Base-by-base conservation (phyloP, 92 coral and sea anemone species). In the Epizoanthus ramosus region DNA sequence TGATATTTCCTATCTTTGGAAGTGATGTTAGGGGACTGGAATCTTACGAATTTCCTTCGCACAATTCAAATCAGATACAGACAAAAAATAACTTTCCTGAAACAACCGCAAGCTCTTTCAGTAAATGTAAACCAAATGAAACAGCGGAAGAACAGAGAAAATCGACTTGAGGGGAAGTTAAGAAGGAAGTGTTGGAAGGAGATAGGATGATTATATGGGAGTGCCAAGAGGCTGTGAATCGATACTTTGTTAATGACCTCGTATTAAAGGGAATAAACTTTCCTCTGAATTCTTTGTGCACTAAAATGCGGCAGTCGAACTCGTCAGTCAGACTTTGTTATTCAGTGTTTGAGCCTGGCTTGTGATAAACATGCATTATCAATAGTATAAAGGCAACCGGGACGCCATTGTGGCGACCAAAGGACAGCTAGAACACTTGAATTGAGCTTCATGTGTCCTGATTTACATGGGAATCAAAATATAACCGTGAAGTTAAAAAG, bases 61-160 rank as follows among this genome's bases (percentile, higher is more conserved):
- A 5, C 57, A 6, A 19, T 43, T 8, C 6, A 37, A 41, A 14
- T 59, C 8, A 31, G 41, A 17, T 63, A 28, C 21, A 43, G 59
- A 35, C 68, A 75, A 31, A 9, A 57, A 37, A 58, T 52, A 75
- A 75, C 31, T 60, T 41, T 15, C 28, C 39, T 65, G 28, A 77
- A 77, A 77, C 82, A 77, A 77, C 82, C 71, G 28, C 82, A 60
- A 39, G 22, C 72, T 5, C 69, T 63, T 14, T 52, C n/a, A 23
- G 45, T 39, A 57, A 60, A 77, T 63, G 25, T 22, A 17, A 39
- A 61, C 82, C 39, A 23, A 76, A 61, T 47, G 54, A 41, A 37
- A 61, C 66, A 41, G 1, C 70, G 70, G 71, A 77, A 41, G 52
- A 77, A 77, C 60, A 21, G 33, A 63, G 82, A 60, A 77, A 77